These are phyloP conservation scores for Oryctolagus cuniculus DNA, from an alignment of 2,113 vertebrate species.

Conservation along the genomic window mOryCun1.1 NC_091445.1:87704501-87705000, in stretches of 20 bases:
- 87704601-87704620: not conserved
- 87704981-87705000: conserved; percentile 67
- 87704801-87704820: conserved; percentile 45
- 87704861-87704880: not conserved
- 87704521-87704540: not conserved
- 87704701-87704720: not conserved
- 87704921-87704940: conserved; percentile 47
- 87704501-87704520: not conserved
- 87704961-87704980: conserved; percentile 69
- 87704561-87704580: not conserved
- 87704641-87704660: not conserved
- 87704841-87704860: conserved; percentile 19
- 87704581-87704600: not conserved
- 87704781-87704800: not conserved
- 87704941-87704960: conserved; percentile 77
- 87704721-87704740: not conserved
- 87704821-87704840: conserved; percentile 34
- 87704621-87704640: not conserved
- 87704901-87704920: conserved; percentile 70
- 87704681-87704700: not conserved
- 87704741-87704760: not conserved
- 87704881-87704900: not conserved
- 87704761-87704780: not conserved
- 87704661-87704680: not conserved
- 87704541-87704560: conserved; percentile 1